phyloP scores from a whole-genome alignment of 2,797 vertebrate genomes.

The Gadopsis marmoratus region DNA sequence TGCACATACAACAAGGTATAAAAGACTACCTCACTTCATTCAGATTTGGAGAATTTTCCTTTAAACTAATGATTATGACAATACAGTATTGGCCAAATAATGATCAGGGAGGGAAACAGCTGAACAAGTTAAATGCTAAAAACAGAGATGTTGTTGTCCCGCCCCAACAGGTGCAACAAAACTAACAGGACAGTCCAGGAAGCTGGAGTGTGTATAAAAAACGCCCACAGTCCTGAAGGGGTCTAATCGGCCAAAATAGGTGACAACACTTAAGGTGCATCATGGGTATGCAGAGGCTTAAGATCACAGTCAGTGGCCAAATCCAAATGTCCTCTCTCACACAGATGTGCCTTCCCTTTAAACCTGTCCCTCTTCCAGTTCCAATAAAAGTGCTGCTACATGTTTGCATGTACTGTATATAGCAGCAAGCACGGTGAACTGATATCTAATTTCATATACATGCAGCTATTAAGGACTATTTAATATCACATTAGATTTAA shows the following conservation, averaged over 20 bases:
- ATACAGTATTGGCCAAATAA: background rate
- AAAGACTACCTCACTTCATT: background rate
- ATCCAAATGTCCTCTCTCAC: slow-evolving; percentile 21
- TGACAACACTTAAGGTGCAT: background rate
- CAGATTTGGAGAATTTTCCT: background rate
- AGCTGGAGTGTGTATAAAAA: background rate
- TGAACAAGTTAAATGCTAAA: background rate
- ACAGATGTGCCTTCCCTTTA: background rate
- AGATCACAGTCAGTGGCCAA: background rate
- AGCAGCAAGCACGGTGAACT: background rate
- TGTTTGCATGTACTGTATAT: background rate
- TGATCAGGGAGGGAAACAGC: background rate
- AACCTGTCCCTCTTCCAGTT: background rate
- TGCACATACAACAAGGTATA: slow-evolving; percentile 59
- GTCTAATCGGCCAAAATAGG: slow-evolving; percentile 10
- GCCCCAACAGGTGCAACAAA: background rate
- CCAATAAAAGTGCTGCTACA: background rate
- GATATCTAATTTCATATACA: background rate
- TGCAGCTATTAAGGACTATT: background rate
- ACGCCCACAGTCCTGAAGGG: background rate
- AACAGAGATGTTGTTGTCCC: background rate
- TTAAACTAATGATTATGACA: background rate
- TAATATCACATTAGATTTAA: background rate
- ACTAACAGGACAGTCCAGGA: background rate
- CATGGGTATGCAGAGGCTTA: background rate